Base-by-base conservation (phyloP, 2,888 invertebrate species). In the Eupsilia transversa region DNA sequence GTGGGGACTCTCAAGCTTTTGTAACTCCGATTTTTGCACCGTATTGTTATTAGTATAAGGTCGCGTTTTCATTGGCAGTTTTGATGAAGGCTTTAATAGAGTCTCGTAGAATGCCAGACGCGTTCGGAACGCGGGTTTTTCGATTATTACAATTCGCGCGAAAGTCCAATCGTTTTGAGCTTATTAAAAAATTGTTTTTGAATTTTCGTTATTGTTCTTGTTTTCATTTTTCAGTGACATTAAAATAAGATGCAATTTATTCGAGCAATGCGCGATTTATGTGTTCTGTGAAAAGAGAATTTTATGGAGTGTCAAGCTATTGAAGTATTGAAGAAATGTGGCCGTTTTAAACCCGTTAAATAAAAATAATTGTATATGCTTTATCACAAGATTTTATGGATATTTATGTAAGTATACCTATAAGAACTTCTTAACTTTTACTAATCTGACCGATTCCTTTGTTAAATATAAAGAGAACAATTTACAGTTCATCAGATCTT, bases 131-230 rank as follows among this genome's bases (percentile, higher is more conserved):
- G 89, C 88, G 87, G 88, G 87, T 92, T 93, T 93, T 93, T 93
- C 89, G 92, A 92, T 92, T 92, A 93, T 92, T 91, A 90, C 91
- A 91, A 91, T 92, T 92, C 91, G 93, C 91, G 91, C 90, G 90
- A 90, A 90, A 89, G 87, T 87, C 86, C 86, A 83, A 88, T 83
- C 77, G 84, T 83, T 89, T 87, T 86, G 86, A 75, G 84, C 74
- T 81, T 77, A 87, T 87, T 86, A 87, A 82, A 87, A 86, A 84
- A 84, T 71, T 79, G 75, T 77, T 82, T 71, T 69, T 72, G 61
- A 79, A 84, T 84, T 77, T 84, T 66, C 60, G 43, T 78, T 73
- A 64, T 74, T 79, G 71, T 80, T 78, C 74, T 85, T 85, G 57
- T 80, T 80, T 80, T 73, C 43, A 81, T 78, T 79, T 82, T 69